A percentile compares a stretch with the other conserved stretches of the same genome.
These are phyloP conservation scores for Platygyra sinensis DNA, from an alignment of 64 coral and sea anemone genomes.

Conservation along the genomic window DNA sequence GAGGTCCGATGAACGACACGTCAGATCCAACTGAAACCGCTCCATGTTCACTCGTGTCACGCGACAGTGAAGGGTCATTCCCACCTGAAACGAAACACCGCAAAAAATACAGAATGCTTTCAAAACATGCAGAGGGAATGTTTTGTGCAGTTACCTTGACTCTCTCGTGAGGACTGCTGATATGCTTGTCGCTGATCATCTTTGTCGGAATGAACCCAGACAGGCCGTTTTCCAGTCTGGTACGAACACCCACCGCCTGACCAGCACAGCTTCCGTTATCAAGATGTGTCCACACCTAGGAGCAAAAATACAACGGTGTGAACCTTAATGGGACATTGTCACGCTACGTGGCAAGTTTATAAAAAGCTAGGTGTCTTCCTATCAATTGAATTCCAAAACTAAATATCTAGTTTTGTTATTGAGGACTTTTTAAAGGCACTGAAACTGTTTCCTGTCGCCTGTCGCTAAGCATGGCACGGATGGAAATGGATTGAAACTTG, in stretches of 20 bases:
- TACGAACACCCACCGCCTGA: slow-evolving; percentile 87
- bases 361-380: no score
- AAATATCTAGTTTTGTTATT: no score
- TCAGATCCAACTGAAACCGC: slow-evolving; percentile 86
- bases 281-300: slow-evolving; percentile 97
- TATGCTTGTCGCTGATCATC: slow-evolving; percentile 96
- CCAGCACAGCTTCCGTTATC: slow-evolving; percentile 96
- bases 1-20: slow-evolving; percentile 89
- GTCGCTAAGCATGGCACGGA: no score
- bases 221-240: slow-evolving; percentile 81
- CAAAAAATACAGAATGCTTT: background rate
- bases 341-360: no score
- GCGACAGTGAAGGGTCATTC: slow-evolving; percentile 92
- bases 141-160: slow-evolving; percentile 71
- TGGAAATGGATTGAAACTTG: no score
- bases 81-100: slow-evolving; percentile 28
- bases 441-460: no score
- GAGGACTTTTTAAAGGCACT: no score
- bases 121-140: no score
- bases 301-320: background rate
- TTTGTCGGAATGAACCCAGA: slow-evolving; percentile 96
- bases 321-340: no score
- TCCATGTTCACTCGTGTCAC: slow-evolving; percentile 96
- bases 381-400: no score
- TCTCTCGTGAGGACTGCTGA: slow-evolving; percentile 91